Evolutionary conservation across 2,888 invertebrate species (phyloP), one percentile per base, ranked within the genome.

Genomic region (Stenodera caucasica): DNA sequence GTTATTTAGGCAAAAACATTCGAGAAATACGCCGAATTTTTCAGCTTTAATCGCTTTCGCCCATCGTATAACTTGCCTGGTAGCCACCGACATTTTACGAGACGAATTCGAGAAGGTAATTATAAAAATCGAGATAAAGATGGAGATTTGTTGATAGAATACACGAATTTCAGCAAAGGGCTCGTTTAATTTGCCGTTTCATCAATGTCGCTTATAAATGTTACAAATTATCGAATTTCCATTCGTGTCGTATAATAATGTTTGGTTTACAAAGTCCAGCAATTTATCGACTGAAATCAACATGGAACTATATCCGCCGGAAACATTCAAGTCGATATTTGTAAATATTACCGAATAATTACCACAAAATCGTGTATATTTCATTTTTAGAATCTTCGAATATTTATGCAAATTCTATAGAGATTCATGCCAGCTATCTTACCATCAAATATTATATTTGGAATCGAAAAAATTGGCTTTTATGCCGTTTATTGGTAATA

Each of bases 181-280:
- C 83, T n/a, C 77, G 84, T 64, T 73, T 84, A 21, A 74, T 85
- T 14, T 80, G 83, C n/a, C 80, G 84, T 57, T 80, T 84, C 57
- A 82, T 85, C 23, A 84, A 83, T 58, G 81, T 82, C 1, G 85
- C 84, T 1, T 78, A 82, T 50, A 84, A 84, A 62, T 84, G 84
- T 63, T 80, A 82, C 66, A 70, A 72, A 15, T 78, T 84, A 61
- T 80, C 82, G 1, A 85, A 85, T 70, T 84, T 82, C 69, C 84
- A 85, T 58, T 84, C 85, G 0, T 83, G 82, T 55, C 78, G 79
- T 58, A 83, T 83, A 9, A 80, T 85, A 37, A 63, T 85, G 18
- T 77, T 80, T 26, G 84, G 84, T 1, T 72, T 85, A 2, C 84
- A 85, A 67, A 80, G 81, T 53, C 84, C 84, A 1, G 79, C 84